These are phyloP conservation scores for Anguilla rostrata DNA, from an alignment of 2,113 vertebrate genomes.

Conservation along the genomic window DNA sequence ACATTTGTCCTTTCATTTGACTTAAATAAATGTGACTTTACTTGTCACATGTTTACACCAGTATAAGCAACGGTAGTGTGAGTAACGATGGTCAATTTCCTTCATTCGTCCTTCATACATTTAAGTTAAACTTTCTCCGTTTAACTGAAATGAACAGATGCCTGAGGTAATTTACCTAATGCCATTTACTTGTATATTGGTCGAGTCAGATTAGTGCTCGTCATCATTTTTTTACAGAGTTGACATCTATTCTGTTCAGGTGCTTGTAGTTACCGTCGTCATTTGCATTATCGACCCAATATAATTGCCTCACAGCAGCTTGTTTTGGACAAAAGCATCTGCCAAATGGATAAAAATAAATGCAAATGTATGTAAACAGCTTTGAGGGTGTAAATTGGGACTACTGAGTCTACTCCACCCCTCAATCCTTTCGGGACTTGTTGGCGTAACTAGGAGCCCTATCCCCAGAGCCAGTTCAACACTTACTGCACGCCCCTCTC, in stretches of 20 bases:
- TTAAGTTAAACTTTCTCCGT: background rate
- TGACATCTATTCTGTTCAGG: background rate
- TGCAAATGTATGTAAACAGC: background rate
- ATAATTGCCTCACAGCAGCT: background rate
- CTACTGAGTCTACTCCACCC: background rate
- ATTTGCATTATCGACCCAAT: background rate
- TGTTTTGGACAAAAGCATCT: background rate
- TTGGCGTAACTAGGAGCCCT: background rate
- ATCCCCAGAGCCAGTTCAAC: background rate
- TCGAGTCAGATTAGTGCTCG: background rate
- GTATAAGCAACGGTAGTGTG: background rate
- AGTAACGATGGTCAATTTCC: background rate
- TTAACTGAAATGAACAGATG: background rate
- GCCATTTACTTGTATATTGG: background rate
- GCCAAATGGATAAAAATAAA: background rate
- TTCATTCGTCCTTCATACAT: background rate
- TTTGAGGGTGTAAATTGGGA: background rate
- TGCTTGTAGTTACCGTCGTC: background rate
- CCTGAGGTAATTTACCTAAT: background rate
- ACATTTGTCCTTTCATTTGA: too few relatives aligned
- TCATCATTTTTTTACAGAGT: background rate
- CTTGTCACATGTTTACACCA: background rate
- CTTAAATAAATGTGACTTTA: background rate
- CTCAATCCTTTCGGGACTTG: constrained; percentile 26
- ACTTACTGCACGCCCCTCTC: background rate